Evolutionary conservation across 2,797 vertebrate genomes (phyloP).

Genomic region (Poeciliopsis paucimaculata): DNA sequence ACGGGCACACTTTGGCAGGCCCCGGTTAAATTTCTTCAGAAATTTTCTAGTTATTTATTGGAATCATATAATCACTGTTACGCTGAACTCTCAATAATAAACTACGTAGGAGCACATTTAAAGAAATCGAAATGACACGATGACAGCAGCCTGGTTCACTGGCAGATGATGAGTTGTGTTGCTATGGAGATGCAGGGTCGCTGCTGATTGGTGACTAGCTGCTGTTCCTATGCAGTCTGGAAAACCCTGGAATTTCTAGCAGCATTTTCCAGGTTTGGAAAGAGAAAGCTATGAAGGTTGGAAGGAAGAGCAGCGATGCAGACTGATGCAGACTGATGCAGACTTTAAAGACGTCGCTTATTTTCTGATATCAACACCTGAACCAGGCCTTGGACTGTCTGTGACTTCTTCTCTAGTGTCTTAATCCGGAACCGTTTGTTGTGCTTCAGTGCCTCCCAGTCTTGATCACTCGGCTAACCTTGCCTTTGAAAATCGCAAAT

Average conservation of each 20-base stretch:
- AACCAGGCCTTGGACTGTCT: conserved; percentile 9
- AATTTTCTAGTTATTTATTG: neutral
- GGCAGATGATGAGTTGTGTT: conserved; percentile 6
- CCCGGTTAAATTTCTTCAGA: no score
- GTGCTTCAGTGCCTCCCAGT: neutral
- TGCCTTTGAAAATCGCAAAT: conserved; percentile 60
- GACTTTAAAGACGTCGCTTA: neutral
- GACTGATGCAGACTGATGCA: no score
- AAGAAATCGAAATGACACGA: conserved; percentile 22
- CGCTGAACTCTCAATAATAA: neutral
- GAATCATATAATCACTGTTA: neutral
- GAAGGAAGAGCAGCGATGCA: neutral
- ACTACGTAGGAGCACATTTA: neutral
- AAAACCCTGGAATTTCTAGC: neutral
- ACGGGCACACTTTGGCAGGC: no score
- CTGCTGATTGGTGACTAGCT: neutral
- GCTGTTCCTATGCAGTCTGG: neutral
- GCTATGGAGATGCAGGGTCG: neutral
- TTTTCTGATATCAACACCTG: neutral
- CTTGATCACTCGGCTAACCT: conserved; percentile 42
- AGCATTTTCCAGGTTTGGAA: neutral
- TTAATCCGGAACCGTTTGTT: neutral
- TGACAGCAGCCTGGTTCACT: conserved; percentile 26
- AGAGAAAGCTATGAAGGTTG: neutral
- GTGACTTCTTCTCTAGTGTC: conserved; percentile 6